Evolutionary conservation across 2,113 vertebrate species (phyloP).

Genomic region (Pica pica): DNA sequence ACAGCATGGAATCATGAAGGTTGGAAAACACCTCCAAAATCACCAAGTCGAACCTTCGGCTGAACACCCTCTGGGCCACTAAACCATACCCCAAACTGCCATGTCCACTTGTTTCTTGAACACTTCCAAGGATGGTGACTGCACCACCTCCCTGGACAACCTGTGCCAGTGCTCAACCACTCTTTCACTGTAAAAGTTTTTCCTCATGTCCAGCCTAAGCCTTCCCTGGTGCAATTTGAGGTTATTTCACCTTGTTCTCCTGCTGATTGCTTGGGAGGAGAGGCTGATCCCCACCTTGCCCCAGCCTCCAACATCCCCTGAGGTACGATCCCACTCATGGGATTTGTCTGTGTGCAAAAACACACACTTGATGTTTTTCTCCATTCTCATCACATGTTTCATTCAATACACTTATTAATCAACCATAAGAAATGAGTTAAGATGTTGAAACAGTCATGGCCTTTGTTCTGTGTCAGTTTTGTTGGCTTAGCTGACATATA

Average conservation of each 20-base stretch:
- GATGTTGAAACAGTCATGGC: slow-evolving; percentile 80
- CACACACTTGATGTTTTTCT: slow-evolving; percentile 19
- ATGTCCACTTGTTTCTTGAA: fast-evolving
- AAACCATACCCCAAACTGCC: background rate
- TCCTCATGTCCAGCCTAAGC: background rate
- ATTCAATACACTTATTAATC: slow-evolving; percentile 82
- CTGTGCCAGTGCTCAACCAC: too few relatives aligned
- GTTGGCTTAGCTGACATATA: slow-evolving; percentile 85
- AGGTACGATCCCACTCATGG: background rate
- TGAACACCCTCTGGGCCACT: fast-evolving
- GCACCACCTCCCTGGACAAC: too few relatives aligned
- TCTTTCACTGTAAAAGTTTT: background rate
- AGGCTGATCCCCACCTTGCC: background rate
- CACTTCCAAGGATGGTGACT: fast-evolving
- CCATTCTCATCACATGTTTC: slow-evolving; percentile 37
- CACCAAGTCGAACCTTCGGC: too few relatives aligned
- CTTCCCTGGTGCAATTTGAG: background rate
- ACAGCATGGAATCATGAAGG: too few relatives aligned
- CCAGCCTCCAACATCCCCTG: background rate
- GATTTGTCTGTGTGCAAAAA: background rate
- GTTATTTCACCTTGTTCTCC: background rate
- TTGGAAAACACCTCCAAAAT: background rate
- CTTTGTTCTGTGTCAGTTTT: slow-evolving; percentile 86
- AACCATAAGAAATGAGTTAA: slow-evolving; percentile 81
- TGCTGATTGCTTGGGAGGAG: background rate